Conservation (phyloP, 2,888 invertebrate genomes). For the Nineta flava region DNA sequence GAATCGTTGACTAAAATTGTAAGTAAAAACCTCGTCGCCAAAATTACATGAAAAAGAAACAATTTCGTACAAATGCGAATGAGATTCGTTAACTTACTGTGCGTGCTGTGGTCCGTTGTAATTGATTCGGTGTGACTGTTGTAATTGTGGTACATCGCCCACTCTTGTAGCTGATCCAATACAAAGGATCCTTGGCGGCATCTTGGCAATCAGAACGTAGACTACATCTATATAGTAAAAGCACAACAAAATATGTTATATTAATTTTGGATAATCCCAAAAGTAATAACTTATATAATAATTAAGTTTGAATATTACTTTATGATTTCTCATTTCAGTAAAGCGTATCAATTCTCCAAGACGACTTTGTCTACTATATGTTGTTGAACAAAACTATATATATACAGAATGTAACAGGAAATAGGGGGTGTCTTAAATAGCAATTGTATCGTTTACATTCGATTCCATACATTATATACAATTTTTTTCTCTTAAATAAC, state of each 20-base stretch:
- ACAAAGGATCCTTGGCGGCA: constrained; percentile 78
- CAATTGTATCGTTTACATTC: too few relatives aligned
- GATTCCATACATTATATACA: too few relatives aligned
- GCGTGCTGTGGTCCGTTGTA: constrained; percentile 84
- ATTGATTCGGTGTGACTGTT: constrained; percentile 74
- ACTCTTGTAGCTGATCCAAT: constrained; percentile 94
- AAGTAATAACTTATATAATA: neutral
- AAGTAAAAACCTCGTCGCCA: too few relatives aligned
- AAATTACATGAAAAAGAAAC: neutral
- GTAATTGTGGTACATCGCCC: constrained; percentile 94
- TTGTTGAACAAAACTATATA: too few relatives aligned
- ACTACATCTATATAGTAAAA: constrained; percentile 47
- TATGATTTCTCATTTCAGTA: too few relatives aligned
- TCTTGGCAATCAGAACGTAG: constrained; percentile 81
- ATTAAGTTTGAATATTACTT: too few relatives aligned
- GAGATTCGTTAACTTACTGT: constrained; percentile 34
- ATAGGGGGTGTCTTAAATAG: too few relatives aligned
- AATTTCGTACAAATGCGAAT: neutral
- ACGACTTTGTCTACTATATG: too few relatives aligned
- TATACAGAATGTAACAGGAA: too few relatives aligned
- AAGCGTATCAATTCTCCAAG: too few relatives aligned
- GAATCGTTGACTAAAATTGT: too few relatives aligned
- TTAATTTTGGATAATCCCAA: neutral
- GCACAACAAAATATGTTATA: neutral
- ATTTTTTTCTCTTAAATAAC: too few relatives aligned